phyloP scores from a whole-genome alignment of 2,113 vertebrate species.

The Clarias batrachus region DNA sequence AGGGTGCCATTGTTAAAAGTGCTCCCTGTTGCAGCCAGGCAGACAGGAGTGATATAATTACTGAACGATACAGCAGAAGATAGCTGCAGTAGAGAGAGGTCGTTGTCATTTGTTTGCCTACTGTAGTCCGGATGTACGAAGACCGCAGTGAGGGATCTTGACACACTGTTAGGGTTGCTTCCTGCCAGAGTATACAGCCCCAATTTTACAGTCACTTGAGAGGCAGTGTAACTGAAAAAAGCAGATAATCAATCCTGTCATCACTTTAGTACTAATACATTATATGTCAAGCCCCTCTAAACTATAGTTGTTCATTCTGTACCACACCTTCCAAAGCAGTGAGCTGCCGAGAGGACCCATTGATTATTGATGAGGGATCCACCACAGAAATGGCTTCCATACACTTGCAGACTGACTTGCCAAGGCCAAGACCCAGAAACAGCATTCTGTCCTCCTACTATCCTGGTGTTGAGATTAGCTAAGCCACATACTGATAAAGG shows the following conservation, averaged over 20 bases:
- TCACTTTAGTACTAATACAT: background rate
- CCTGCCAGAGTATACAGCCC: constrained; percentile 8
- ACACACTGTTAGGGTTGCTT: background rate
- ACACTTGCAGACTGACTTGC: no score
- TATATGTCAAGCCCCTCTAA: background rate
- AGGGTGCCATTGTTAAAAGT: constrained; percentile 62
- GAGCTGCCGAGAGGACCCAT: no score
- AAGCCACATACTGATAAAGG: no score
- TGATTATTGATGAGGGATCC: no score
- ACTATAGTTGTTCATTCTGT: constrained; percentile 55
- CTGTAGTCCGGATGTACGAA: constrained; percentile 58
- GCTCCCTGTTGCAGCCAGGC: constrained; percentile 63
- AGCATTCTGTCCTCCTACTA: no score
- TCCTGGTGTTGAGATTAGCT: no score
- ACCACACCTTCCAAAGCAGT: constrained; percentile 60
- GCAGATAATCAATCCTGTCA: background rate
- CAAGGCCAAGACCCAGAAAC: no score
- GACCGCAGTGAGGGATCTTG: background rate
- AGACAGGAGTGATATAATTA: constrained; percentile 66
- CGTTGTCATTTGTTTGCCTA: constrained; percentile 51
- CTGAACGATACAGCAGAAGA: constrained; percentile 43
- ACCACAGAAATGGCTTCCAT: no score
- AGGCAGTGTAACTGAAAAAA: background rate
- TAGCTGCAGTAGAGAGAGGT: constrained; percentile 68
- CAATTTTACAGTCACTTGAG: background rate